phyloP scores from a whole-genome alignment of 2,888 invertebrate genomes.

The Pteria penguin region DNA sequence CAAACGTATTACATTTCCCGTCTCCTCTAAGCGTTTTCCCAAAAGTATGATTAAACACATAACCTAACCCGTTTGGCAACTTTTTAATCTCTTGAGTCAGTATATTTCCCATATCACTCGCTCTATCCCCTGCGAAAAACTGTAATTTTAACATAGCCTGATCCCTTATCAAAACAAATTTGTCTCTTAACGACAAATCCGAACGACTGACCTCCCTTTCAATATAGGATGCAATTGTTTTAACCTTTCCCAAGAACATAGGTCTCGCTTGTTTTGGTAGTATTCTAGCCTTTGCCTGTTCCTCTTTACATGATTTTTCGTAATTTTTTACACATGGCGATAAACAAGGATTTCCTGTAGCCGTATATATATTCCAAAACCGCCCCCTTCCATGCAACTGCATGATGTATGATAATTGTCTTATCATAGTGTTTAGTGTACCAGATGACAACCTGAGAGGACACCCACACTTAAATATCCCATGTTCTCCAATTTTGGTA shows the following conservation, averaged over 20 bases:
- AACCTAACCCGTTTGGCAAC: slow-evolving; percentile 17
- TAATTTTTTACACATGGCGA: slow-evolving; percentile 21
- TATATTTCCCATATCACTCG: slow-evolving; percentile 2
- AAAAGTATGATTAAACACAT: slow-evolving; percentile 27
- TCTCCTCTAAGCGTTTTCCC: slow-evolving; percentile 33
- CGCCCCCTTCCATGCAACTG: not conserved
- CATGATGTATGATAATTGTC: slow-evolving; percentile 13
- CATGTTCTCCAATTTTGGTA: not conserved
- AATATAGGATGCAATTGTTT: not conserved
- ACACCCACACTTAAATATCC: not conserved
- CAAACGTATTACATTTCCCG: slow-evolving; percentile 27
- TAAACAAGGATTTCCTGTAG: slow-evolving; percentile 24
- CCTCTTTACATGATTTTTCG: slow-evolving; percentile 29
- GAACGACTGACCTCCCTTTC: not conserved
- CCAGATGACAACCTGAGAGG: slow-evolving; percentile 7
- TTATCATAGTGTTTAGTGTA: not conserved
- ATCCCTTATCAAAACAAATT: not conserved
- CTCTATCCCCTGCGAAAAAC: slow-evolving; percentile 26
- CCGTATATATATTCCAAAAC: not conserved
- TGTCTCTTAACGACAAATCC: slow-evolving; percentile 12
- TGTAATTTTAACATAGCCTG: slow-evolving; percentile 18
- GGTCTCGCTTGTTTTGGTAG: slow-evolving; percentile 30
- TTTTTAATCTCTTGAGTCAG: slow-evolving; percentile 24
- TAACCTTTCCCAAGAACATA: slow-evolving; percentile 13
- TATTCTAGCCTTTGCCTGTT: slow-evolving; percentile 37